Base-by-base conservation (phyloP, 2,113 vertebrate genomes). In the Xenopus laevis region DNA sequence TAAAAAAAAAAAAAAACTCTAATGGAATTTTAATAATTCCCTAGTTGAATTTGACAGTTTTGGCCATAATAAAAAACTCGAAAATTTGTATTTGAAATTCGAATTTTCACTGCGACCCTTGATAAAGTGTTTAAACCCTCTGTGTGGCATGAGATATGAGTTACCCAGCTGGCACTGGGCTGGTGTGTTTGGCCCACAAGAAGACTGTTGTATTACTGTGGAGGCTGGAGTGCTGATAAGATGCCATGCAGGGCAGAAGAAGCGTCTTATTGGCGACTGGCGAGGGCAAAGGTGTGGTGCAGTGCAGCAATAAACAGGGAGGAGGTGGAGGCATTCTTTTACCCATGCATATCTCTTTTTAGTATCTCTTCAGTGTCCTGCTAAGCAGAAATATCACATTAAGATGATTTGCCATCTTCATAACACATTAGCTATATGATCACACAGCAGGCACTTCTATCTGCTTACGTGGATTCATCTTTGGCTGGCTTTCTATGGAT, bases 231-330 rank as follows among this genome's bases (percentile, higher is more conserved):
- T 72, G 20, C 20, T 71, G 58, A 46, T 4, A 9, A 4, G 44
- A 66, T 40, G 50, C 10, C 21, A 45, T 64, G 11, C 72, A 52
- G 72, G 72, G 61, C 72, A 75, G 16, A n/a, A 45, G 44, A 74
- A 68, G 21, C 44, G 16, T 12, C 53, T 23, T n/a, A 55, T 15
- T 17, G 44, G 55, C 58, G 68, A 47, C 59, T 61, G 65, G 20
- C 52, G 13, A 75, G 72, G 65, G 65, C 72, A 75, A 68, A 75
- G 72, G 72, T 76, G 73, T 76, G 65, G 65, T 76, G 65, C 73
- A 76, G 73, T 76, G 66, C 73, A 76, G 73, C 59, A 69, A 63
- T 69, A 76, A 55, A 69, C 44, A 68, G 47, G 53, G 55, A 61
- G 65, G 57, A 76, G 66, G 65, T 60, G 46, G 46, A 46, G 50